Conservation (phyloP, 2,888 invertebrate genomes). For the Lithophane socia region DNA sequence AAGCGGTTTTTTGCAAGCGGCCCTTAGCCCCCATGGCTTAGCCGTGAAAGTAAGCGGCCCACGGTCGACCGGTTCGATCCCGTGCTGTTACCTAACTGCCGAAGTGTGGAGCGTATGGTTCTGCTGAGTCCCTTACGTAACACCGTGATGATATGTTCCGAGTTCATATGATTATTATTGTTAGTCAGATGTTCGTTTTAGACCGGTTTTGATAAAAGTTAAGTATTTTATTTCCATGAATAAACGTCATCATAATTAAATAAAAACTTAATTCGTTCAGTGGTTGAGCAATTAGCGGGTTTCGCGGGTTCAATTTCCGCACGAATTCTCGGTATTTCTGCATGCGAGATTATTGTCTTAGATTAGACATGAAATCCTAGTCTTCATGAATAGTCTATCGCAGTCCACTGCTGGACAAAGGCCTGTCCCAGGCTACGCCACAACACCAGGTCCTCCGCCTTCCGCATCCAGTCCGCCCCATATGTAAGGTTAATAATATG, state of each 20-base stretch:
- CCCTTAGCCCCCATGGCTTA: constrained; percentile 21
- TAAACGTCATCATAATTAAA: neutral
- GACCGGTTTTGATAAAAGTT: constrained; percentile 15
- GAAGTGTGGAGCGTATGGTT: constrained; percentile 19
- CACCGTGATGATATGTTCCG: constrained; percentile 1
- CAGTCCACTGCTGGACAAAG: neutral
- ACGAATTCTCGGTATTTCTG: neutral
- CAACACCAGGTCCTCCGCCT: neutral
- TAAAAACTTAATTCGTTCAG: neutral
- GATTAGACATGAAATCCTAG: no score
- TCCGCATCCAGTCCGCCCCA: neutral
- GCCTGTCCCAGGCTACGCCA: neutral
- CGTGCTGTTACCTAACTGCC: constrained; percentile 44
- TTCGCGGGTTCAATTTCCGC: neutral
- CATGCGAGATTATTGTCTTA: neutral
- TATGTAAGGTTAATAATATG: no score
- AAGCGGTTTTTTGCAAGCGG: constrained; percentile 29
- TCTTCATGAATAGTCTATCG: no score
- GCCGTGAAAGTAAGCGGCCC: constrained; percentile 48
- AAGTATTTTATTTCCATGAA: constrained; percentile 14
- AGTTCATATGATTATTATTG: constrained; percentile 13
- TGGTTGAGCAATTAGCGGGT: neutral
- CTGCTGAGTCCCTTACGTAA: constrained; percentile 34
- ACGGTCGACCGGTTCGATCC: constrained; percentile 55
- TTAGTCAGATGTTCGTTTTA: neutral